Conservation (phyloP, 2,797 vertebrate genomes). For the Etheostoma perlongum region DNA sequence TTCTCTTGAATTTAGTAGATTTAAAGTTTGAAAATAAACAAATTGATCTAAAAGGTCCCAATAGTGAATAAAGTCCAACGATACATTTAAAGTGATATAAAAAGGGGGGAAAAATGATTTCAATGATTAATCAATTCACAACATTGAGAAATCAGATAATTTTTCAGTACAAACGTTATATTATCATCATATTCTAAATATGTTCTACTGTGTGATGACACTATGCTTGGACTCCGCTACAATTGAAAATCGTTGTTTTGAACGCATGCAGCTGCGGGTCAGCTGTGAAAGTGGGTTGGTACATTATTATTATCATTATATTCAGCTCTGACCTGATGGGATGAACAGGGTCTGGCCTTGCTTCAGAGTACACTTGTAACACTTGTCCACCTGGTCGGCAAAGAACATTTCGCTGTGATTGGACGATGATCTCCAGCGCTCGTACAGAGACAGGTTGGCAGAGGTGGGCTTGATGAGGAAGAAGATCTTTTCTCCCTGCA, state of each 20-base stretch:
- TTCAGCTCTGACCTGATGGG: constrained; percentile 90
- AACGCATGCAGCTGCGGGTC: no score
- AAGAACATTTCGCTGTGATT: constrained; percentile 99
- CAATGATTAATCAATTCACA: background rate
- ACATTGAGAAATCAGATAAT: background rate
- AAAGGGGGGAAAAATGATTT: background rate
- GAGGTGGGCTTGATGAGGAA: constrained; percentile 98
- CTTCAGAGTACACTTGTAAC: constrained; percentile 96
- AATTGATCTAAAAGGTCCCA: background rate
- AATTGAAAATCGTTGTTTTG: background rate
- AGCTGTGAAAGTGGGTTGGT: background rate
- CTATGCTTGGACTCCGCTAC: background rate
- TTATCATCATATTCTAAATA: background rate
- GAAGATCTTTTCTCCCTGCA: constrained; percentile 98
- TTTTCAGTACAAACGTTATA: background rate
- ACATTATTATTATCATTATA: no score
- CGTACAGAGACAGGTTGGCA: constrained; percentile 97
- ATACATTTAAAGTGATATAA: background rate
- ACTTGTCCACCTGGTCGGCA: constrained; percentile 98
- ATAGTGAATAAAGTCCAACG: background rate
- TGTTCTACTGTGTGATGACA: no score
- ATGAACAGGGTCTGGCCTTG: constrained; percentile 98
- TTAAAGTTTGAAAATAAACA: background rate
- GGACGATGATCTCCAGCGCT: constrained; percentile 97
- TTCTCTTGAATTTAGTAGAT: background rate